Percentiles rank a stretch among this genome's conserved stretches.
phyloP scores from a whole-genome alignment of 2,888 invertebrate species.

The Sarcophaga subvicina region DNA sequence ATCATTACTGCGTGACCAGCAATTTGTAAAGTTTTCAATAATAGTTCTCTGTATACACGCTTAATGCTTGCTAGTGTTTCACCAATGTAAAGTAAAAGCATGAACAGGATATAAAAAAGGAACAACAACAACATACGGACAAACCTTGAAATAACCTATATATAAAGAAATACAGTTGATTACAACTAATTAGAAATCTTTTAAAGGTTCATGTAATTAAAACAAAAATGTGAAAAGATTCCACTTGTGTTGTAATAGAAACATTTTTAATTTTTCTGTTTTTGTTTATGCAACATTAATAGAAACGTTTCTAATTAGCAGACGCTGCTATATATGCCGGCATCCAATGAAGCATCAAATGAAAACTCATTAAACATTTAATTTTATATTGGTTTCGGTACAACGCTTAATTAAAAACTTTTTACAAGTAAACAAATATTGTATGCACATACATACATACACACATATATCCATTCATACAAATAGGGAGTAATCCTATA shows the following conservation, averaged over 20 bases:
- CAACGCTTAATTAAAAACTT: constrained; percentile 70
- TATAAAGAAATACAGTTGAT: not conserved
- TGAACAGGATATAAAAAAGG: not conserved
- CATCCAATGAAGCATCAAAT: constrained; percentile 62
- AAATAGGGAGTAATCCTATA: not conserved
- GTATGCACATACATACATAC: not conserved
- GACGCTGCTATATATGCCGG: constrained; percentile 5
- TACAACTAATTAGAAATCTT: not conserved
- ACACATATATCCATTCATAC: not conserved
- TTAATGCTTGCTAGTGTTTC: constrained; percentile 13
- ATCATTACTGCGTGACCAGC: constrained; percentile 62
- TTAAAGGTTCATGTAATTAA: too few species aligned
- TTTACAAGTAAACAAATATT: constrained; percentile 52
- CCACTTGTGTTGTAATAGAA: too few species aligned
- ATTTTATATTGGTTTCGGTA: constrained; percentile 68
- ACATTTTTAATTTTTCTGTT: not conserved
- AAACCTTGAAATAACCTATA: constrained; percentile 37
- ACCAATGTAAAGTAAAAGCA: constrained; percentile 18
- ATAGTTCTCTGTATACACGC: constrained; percentile 51
- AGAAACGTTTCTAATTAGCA: not conserved
- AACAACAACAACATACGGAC: constrained; percentile 8
- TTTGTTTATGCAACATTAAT: not conserved
- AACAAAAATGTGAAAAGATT: too few species aligned
- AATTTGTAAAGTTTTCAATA: constrained; percentile 65
- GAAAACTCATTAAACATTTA: constrained; percentile 69